Conservation (phyloP, 2,797 vertebrate genomes). For the Cetoscarus ocellatus region DNA sequence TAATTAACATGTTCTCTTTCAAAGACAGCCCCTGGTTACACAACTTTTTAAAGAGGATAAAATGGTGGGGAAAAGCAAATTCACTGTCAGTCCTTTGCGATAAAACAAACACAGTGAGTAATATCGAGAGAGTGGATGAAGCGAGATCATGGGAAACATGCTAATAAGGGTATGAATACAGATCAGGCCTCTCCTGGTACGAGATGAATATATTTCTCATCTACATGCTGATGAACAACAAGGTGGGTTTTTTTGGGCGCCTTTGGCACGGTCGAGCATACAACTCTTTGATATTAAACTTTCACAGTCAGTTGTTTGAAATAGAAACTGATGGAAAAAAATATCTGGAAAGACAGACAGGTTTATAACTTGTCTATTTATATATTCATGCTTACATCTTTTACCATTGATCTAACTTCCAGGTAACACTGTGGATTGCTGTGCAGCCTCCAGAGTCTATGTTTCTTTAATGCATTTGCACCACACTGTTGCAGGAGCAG, state of each 20-base stretch:
- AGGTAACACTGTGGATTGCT: background rate
- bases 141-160: slow-evolving; percentile 78
- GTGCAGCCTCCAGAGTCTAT: background rate
- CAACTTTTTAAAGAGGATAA: slow-evolving; percentile 47
- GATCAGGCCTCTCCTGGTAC: slow-evolving; percentile 66
- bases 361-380: slow-evolving; percentile 30
- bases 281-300: slow-evolving; percentile 34
- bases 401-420: background rate
- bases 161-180: slow-evolving; percentile 78
- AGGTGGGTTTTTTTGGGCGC: slow-evolving; percentile 38
- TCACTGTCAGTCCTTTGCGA: slow-evolving; percentile 40
- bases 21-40: slow-evolving; percentile 43
- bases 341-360: slow-evolving; percentile 18
- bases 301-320: slow-evolving; percentile 57
- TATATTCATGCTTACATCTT: slow-evolving; percentile 27
- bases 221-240: slow-evolving; percentile 75
- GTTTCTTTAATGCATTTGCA: background rate
- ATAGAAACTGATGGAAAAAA: slow-evolving; percentile 38
- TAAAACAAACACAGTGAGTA: slow-evolving; percentile 46
- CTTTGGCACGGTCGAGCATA: slow-evolving; percentile 26
- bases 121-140: slow-evolving; percentile 32
- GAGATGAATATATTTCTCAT: slow-evolving; percentile 80
- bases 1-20: slow-evolving; percentile 51
- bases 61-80: slow-evolving; percentile 27
- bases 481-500: slow-evolving; percentile 4